Conservation (phyloP, 2,797 vertebrate species). For the Mionectes olivaceus region DNA sequence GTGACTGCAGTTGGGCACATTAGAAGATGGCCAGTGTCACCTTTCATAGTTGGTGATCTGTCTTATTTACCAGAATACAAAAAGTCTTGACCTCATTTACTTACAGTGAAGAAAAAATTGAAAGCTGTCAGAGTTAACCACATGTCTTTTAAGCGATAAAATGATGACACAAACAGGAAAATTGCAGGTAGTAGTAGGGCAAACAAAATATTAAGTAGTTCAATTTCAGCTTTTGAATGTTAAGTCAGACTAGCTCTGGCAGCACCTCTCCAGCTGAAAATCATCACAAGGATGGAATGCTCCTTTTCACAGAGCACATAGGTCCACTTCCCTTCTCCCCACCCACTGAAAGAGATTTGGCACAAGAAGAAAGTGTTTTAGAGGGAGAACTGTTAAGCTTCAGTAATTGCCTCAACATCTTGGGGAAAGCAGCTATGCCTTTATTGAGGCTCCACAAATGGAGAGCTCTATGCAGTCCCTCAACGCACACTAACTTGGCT, state of each 20-base stretch:
- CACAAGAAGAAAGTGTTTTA: not conserved
- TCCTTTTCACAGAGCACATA: not conserved
- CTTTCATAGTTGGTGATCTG: not conserved
- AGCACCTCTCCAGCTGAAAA: not conserved
- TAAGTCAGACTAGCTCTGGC: not conserved
- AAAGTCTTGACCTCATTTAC: not conserved
- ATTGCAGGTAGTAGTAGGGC: not conserved
- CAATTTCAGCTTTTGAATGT: not conserved
- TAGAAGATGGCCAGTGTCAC: not conserved
- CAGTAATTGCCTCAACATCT: not conserved
- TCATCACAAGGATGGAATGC: not conserved
- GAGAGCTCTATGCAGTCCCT: not conserved
- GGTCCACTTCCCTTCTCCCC: not conserved
- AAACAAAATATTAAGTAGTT: not conserved
- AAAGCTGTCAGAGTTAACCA: not conserved
- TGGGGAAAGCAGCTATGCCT: not conserved
- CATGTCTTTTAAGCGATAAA: not conserved
- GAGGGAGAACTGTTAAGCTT: not conserved
- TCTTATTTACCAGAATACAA: not conserved
- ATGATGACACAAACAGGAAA: not conserved
- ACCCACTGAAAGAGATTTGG: not conserved
- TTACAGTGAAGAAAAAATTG: not conserved
- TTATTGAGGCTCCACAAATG: rapidly evolving
- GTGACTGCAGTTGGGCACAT: not conserved
- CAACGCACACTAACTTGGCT: rapidly evolving